Percentiles rank a stretch among this genome's conserved stretches.
phyloP scores from a whole-genome alignment of 2,113 vertebrate genomes.

The Glaucomys volans region DNA sequence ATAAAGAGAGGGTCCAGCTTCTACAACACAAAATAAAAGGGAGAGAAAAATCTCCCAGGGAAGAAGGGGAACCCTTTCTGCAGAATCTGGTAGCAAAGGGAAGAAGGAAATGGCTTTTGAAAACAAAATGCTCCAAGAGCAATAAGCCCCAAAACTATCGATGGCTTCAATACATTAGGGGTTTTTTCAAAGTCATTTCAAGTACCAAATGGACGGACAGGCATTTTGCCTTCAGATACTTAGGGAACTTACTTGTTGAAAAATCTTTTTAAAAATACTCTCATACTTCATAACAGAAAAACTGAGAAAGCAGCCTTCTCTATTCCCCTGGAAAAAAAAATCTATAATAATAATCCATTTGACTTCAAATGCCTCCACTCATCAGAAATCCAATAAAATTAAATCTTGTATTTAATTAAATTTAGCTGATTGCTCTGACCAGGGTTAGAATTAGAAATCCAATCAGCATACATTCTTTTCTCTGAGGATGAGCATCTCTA shows the following conservation, averaged over 20 bases:
- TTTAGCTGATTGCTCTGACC: constrained; percentile 55
- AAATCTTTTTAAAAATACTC: constrained; percentile 32
- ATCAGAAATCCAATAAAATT: constrained; percentile 70
- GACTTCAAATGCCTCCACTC: constrained; percentile 59
- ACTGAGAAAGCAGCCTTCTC: not conserved
- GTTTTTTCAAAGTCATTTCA: constrained; percentile 43
- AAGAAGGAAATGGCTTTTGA: not conserved
- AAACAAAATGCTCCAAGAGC: not conserved
- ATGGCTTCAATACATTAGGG: not conserved
- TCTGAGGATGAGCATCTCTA: constrained; percentile 45
- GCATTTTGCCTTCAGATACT: not conserved
- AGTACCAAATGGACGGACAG: not conserved
- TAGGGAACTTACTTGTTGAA: constrained; percentile 20
- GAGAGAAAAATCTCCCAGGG: no score
- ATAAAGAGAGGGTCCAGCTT: not conserved
- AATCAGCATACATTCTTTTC: constrained; percentile 66
- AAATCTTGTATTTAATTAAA: constrained; percentile 75
- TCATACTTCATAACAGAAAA: constrained; percentile 50
- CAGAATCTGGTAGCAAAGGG: not conserved
- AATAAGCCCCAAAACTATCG: not conserved
- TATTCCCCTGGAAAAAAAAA: constrained; percentile 31
- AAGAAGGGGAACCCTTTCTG: not conserved
- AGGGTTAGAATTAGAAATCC: constrained; percentile 63
- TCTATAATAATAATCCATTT: constrained; percentile 70
- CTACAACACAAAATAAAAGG: not conserved